phyloP scores from a whole-genome alignment of 2,113 vertebrate species.

The Theropithecus gelada region DNA sequence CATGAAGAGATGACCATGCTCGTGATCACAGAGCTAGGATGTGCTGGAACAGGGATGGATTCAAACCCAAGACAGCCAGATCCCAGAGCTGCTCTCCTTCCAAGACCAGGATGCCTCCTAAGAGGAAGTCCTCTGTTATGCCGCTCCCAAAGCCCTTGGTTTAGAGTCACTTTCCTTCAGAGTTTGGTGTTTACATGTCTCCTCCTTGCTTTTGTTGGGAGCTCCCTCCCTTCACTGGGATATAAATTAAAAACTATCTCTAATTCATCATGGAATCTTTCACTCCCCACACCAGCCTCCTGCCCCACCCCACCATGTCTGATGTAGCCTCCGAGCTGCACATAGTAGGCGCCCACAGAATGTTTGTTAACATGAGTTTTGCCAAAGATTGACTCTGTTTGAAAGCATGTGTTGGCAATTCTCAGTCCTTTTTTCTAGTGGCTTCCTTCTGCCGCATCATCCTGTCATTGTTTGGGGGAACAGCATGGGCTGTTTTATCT shows the following conservation, averaged over 20 bases:
- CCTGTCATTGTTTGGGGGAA: conserved; percentile 53
- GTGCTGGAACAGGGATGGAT: fast-evolving
- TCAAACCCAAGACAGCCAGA: background rate
- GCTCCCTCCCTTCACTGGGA: background rate
- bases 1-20: background rate
- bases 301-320: too few relatives aligned
- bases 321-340: fast-evolving
- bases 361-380: background rate
- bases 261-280: background rate
- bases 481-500: background rate
- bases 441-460: conserved; percentile 23
- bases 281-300: background rate
- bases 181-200: background rate
- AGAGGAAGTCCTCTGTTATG: background rate
- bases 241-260: background rate
- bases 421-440: background rate
- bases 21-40: background rate
- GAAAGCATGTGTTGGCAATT: background rate
- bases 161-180: background rate
- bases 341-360: background rate
- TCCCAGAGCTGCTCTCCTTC: fast-evolving
- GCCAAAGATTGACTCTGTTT: background rate
- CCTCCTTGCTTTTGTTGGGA: background rate
- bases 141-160: background rate
- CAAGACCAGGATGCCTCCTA: background rate